A percentile compares a stretch with the other conserved stretches of the same genome.
Evolutionary conservation across 2,797 vertebrate genomes (phyloP).

Genomic region (Gymnothorax javanicus): DNA sequence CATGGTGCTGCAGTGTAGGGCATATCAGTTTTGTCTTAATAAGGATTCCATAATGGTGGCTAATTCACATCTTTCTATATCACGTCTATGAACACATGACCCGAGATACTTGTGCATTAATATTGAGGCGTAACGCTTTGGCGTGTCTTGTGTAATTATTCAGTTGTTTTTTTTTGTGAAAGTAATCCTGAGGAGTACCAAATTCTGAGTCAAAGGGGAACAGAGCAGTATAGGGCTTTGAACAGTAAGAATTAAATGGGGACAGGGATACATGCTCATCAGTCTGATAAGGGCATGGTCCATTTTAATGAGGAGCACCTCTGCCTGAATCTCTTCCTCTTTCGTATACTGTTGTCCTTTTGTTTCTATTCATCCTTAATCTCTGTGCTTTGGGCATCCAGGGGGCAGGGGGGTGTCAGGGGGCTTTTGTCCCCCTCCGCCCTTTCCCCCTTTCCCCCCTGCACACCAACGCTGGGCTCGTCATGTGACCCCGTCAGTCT

Average conservation of each 20-base stretch:
- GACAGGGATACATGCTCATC: slow-evolving; percentile 43
- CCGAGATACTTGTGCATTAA: not conserved
- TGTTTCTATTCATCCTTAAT: slow-evolving; percentile 64
- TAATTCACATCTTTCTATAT: slow-evolving; percentile 5
- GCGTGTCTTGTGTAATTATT: not conserved
- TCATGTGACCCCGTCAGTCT: slow-evolving; percentile 61
- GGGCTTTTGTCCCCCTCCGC: slow-evolving; percentile 50
- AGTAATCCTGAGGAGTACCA: not conserved
- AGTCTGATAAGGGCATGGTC: slow-evolving; percentile 40
- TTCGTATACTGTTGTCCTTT: slow-evolving; percentile 67
- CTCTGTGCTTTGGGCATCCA: slow-evolving; percentile 59
- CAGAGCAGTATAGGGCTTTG: not conserved
- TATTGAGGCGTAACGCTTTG: not conserved
- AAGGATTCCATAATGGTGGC: not conserved
- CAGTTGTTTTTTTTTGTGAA: not conserved
- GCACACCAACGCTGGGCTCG: slow-evolving; percentile 50
- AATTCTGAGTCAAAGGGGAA: not conserved
- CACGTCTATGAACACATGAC: not conserved
- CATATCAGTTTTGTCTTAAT: not conserved
- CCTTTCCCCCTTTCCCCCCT: not conserved
- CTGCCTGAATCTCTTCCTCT: slow-evolving; percentile 46
- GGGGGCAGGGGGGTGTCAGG: slow-evolving; percentile 56
- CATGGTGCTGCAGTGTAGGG: not conserved
- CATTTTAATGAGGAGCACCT: slow-evolving; percentile 16
- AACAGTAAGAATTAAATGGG: not conserved